These are phyloP conservation scores for Leptocoma aspasia DNA, from an alignment of 2,113 vertebrate genomes.

Conservation along the genomic window DNA sequence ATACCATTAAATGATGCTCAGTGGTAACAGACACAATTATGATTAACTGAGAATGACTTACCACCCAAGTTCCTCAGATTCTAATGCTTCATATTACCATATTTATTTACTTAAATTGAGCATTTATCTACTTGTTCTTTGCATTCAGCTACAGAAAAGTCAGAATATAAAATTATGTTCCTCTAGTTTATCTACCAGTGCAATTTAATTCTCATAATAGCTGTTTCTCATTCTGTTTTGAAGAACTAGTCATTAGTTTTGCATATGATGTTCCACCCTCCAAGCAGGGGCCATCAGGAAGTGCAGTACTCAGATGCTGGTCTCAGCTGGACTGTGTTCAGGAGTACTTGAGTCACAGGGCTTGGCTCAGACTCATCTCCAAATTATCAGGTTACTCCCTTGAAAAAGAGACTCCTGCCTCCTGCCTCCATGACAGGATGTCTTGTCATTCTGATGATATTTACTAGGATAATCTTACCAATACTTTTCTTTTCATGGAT, in stretches of 20 bases:
- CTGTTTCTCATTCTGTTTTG: not conserved
- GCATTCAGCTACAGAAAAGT: not conserved
- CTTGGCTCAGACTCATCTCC: not conserved
- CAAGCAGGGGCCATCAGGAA: not conserved
- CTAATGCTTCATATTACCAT: not conserved
- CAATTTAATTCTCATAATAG: not conserved
- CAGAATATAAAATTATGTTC: not conserved
- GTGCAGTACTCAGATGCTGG: not conserved
- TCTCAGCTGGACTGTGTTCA: not conserved
- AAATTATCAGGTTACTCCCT: not conserved
- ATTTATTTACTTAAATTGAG: conserved; percentile 20
- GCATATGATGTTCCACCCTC: not conserved
- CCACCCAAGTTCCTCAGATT: not conserved
- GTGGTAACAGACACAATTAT: not conserved
- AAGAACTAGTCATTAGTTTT: not conserved
- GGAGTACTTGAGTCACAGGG: not conserved
- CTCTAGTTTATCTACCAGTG: not conserved
- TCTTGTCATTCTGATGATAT: not conserved
- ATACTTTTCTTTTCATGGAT: not conserved
- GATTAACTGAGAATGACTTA: conserved; percentile 7
- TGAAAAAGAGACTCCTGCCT: not conserved
- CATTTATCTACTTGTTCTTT: not conserved
- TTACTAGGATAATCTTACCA: conserved; percentile 7
- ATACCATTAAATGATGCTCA: not conserved
- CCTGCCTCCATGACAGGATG: not conserved